Evolutionary conservation across 1,140 invertebrate species (phyloP).

Genomic region (Papilio helenus): DNA sequence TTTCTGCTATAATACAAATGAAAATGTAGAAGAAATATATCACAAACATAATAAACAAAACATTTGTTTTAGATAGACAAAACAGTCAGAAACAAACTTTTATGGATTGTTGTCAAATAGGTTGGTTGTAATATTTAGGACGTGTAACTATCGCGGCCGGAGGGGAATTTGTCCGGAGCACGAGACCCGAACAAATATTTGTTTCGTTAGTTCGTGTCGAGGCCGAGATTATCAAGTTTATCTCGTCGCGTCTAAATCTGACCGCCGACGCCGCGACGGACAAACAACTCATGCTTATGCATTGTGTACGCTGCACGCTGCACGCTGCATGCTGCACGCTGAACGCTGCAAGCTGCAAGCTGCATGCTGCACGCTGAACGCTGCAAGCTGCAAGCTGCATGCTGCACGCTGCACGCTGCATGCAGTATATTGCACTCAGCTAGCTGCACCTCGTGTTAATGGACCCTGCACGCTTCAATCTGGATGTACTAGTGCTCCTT

Average conservation of each 20-base stretch:
- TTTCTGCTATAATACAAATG: too few relatives aligned
- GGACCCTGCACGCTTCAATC: not conserved
- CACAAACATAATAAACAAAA: not conserved
- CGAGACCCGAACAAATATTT: slow-evolving; percentile 68
- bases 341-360: not conserved
- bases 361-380: not conserved
- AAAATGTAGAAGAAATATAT: too few relatives aligned
- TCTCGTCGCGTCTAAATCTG: slow-evolving; percentile 68
- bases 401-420: not conserved
- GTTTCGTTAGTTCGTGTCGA: slow-evolving; percentile 64
- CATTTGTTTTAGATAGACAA: not conserved
- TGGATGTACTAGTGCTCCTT: not conserved
- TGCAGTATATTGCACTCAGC: not conserved
- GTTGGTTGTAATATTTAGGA: slow-evolving; percentile 15
- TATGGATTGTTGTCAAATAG: slow-evolving; percentile 7
- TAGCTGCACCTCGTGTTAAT: too few relatives aligned
- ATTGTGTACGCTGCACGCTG: not conserved
- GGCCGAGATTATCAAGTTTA: slow-evolving; percentile 70
- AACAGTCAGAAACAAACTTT: not conserved
- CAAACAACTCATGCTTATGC: slow-evolving; percentile 36
- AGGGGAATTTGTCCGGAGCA: slow-evolving; percentile 41
- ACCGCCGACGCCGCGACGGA: slow-evolving; percentile 45
- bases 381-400: not conserved
- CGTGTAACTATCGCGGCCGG: slow-evolving; percentile 33
- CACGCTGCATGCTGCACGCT: not conserved